phyloP scores from a whole-genome alignment of 2,797 vertebrate species.

The Sphenopsis melanotis region DNA sequence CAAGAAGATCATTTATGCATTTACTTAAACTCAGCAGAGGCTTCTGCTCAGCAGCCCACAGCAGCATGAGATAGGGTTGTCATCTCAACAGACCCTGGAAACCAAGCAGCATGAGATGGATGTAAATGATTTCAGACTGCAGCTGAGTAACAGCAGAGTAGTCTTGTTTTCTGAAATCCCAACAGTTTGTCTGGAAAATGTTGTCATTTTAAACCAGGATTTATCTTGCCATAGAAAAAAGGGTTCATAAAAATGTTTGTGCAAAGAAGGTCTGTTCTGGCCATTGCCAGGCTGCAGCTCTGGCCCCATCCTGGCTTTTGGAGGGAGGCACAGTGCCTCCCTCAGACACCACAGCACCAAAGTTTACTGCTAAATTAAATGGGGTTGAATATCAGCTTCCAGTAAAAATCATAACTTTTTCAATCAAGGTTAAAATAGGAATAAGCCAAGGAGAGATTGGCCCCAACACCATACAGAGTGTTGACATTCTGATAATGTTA shows the following conservation, averaged over 20 bases:
- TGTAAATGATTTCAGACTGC: background rate
- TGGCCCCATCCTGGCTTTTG: background rate
- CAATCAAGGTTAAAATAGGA: background rate
- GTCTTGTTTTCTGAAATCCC: background rate
- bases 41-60: constrained; percentile 29
- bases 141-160: background rate
- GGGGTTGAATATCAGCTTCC: background rate
- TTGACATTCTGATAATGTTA: too few species aligned
- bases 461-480: background rate
- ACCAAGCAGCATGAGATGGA: constrained; percentile 10
- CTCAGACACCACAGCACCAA: background rate
- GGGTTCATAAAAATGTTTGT: background rate
- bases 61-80: background rate
- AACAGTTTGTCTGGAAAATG: background rate
- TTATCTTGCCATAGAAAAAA: background rate
- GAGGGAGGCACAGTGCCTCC: background rate
- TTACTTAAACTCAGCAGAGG: constrained; percentile 26
- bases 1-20: constrained; percentile 29
- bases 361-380: background rate
- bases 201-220: background rate
- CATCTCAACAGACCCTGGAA: constrained; percentile 30
- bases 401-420: background rate
- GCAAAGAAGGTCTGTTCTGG: background rate
- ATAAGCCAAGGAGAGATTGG: background rate
- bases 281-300: background rate